Evolutionary conservation across 64 coral and sea anemone genomes (phyloP).

Genomic region (Anthopleura sola): DNA sequence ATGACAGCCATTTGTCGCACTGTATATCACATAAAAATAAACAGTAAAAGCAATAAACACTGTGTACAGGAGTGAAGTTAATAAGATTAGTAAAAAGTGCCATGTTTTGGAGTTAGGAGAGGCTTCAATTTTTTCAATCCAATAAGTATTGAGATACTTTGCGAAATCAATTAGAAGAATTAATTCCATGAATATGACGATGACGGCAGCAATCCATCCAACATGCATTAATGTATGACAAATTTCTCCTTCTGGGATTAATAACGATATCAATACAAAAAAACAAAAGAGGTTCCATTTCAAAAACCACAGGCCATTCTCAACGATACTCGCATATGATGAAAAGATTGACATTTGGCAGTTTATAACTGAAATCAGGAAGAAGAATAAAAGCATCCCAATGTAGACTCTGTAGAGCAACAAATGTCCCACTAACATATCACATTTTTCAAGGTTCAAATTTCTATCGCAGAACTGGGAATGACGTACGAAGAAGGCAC

Average conservation of each 20-base stretch:
- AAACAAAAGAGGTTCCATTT: slow-evolving; percentile 88
- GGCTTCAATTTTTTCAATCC: slow-evolving; percentile 69
- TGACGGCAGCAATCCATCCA: slow-evolving; percentile 74
- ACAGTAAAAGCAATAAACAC: slow-evolving; percentile 49
- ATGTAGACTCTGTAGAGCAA: slow-evolving; percentile 69
- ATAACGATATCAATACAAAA: slow-evolving; percentile 48
- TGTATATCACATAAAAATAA: slow-evolving; percentile 83
- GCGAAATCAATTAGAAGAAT: slow-evolving; percentile 77
- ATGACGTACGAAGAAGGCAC: slow-evolving; percentile 66
- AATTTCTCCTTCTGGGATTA: slow-evolving; percentile 71
- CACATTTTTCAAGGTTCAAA: slow-evolving; percentile 82
- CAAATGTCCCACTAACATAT: slow-evolving; percentile 75
- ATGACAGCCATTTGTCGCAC: slow-evolving; percentile 41
- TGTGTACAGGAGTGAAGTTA: slow-evolving; percentile 67
- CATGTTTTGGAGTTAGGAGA: slow-evolving; percentile 49
- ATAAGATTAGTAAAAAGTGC: slow-evolving; percentile 48
- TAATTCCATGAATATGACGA: slow-evolving; percentile 68
- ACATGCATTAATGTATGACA: slow-evolving; percentile 64
- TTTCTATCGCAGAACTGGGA: slow-evolving; percentile 68
- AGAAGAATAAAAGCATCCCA: slow-evolving; percentile 84
- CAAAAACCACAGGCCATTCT: slow-evolving; percentile 84
- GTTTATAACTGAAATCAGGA: slow-evolving; percentile 66
- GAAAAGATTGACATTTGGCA: slow-evolving; percentile 78
- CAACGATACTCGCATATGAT: slow-evolving; percentile 42
- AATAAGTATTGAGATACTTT: slow-evolving; percentile 48